Evolutionary conservation across 2,888 invertebrate genomes (phyloP).

Genomic region (Chorisops tibialis): DNA sequence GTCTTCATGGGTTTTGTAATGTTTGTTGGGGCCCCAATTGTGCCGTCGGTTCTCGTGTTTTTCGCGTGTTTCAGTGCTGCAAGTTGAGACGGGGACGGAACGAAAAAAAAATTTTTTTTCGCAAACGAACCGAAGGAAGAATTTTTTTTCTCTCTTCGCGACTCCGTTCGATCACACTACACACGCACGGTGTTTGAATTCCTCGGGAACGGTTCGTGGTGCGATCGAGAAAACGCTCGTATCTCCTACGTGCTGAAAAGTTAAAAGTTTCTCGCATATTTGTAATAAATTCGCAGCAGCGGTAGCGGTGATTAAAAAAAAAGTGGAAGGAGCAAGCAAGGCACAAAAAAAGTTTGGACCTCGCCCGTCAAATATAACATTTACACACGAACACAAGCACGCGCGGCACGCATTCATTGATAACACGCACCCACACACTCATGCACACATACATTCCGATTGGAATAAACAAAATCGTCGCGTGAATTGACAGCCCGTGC

Average conservation of each 20-base stretch:
- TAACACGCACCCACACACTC: conserved; percentile 33
- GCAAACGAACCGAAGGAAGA: conserved; percentile 5
- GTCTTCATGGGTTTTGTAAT: conserved; percentile 38
- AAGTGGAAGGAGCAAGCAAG: conserved; percentile 13
- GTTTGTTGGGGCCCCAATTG: conserved; percentile 40
- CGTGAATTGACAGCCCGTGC: conserved; percentile 17
- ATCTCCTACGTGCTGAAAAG: background rate
- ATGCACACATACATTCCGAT: conserved; percentile 20
- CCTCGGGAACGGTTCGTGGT: background rate
- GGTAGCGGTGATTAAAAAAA: conserved; percentile 14
- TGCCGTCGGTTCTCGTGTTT: conserved; percentile 33
- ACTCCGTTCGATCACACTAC: background rate
- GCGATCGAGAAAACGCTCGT: background rate
- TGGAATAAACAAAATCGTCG: conserved; percentile 22
- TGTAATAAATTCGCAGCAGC: background rate
- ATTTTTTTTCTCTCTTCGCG: no score
- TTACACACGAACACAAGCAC: conserved; percentile 25
- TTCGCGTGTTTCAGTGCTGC: conserved; percentile 19
- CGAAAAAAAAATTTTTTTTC: conserved; percentile 4
- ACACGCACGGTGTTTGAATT: background rate
- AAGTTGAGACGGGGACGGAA: conserved; percentile 24
- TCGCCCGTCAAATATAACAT: conserved; percentile 47
- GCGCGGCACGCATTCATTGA: conserved; percentile 38
- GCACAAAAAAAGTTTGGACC: conserved; percentile 39
- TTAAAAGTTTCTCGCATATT: background rate